Base-by-base conservation (phyloP, 2,888 invertebrate genomes). In the Smittia aterrima region DNA sequence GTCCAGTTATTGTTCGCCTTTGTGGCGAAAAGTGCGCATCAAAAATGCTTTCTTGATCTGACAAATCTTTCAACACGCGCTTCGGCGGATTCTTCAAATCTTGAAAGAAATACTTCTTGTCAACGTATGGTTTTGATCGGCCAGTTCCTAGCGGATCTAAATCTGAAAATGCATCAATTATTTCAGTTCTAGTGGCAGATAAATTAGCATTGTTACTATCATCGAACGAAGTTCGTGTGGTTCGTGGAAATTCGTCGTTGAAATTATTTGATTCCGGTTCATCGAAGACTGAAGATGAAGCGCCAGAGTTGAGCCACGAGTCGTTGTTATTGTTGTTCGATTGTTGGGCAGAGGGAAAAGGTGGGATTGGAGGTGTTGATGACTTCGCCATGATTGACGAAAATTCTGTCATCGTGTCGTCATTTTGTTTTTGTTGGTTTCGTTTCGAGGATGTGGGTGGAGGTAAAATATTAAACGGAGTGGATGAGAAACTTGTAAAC, bases 91-190 rank as follows among this genome's bases (percentile, higher is more conserved):
- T 95, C 86, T 95, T 95, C 80, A 95, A 87, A 84, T 95, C 94
- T 86, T 95, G 93, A 87, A 96, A 96, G 87, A 96, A 96, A 85
- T 94, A 93, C 87, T 95, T 95, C 85, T 94, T 94, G 87, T 96
- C 95, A 81, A 95, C 89, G 86, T 95, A 96, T 77, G 95, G 95
- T 84, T 92, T 92, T 84, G 91, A 92, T 83, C 92, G 89, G 80
- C 95, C 94, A 79, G 93, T 95, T 81, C 95, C 95, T 81, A 95
- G 86, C 76, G 96, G 96, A 87, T 96, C 95, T 83, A 96, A 86
- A 82, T 96, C 95, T 77, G 93, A 94, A 86, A 96, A 96, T 79
- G 95, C 92, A 85, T 94, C 94, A 85, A 90, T 77, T 89, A 82
- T 84, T 80, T 80, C 83, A 82, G 80, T 83, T 80, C 79, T 79